Conservation (phyloP, 2,888 invertebrate genomes). For the Sturmia bella region DNA sequence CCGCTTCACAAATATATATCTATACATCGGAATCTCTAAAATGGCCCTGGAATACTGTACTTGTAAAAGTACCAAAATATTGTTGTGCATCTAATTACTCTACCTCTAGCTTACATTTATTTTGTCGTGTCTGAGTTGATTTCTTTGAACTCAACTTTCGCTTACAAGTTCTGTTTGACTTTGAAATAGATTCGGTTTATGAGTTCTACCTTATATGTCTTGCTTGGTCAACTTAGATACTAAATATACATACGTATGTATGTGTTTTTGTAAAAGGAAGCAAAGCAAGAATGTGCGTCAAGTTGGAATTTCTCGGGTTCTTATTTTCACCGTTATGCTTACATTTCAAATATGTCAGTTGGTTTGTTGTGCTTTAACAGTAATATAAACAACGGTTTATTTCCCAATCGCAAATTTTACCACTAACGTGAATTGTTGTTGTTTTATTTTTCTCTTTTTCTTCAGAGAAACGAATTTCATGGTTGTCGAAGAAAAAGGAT, state of each 20-base stretch:
- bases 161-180: no score
- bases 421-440: constrained; percentile 70
- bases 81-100: no score
- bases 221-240: no score
- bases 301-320: constrained; percentile 42
- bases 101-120: no score
- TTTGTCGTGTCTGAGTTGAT: no score
- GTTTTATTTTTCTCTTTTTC: background rate
- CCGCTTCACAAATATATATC: no score
- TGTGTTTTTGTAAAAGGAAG: background rate
- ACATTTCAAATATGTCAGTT: constrained; percentile 57
- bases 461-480: constrained; percentile 13
- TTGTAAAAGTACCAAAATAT: no score
- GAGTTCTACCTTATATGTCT: no score
- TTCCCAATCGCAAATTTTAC: constrained; percentile 71
- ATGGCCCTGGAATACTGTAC: no score
- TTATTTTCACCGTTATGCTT: constrained; percentile 14
- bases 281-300: constrained; percentile 42
- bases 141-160: no score
- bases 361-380: background rate
- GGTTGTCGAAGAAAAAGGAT: constrained; percentile 47
- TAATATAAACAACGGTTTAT: constrained; percentile 6
- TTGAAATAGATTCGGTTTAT: no score
- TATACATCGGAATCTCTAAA: no score
- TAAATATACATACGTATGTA: background rate